Evolutionary conservation across 2,888 invertebrate genomes (phyloP).

Genomic region (Spodoptera picta): DNA sequence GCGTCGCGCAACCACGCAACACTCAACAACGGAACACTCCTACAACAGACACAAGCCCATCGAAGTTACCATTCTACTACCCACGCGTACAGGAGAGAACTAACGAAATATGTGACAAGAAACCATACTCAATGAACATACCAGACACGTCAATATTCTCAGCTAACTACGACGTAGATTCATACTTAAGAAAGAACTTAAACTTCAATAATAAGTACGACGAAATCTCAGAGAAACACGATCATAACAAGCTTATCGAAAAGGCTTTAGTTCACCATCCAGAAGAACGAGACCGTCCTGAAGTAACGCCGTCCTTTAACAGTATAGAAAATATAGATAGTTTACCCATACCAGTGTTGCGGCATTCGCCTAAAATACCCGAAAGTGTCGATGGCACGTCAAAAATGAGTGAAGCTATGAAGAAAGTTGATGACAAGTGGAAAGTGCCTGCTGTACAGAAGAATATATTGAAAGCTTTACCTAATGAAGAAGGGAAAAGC

Average conservation of each 20-base stretch:
- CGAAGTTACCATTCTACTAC: constrained; percentile 79
- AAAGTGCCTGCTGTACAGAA: constrained; percentile 91
- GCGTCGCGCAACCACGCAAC: constrained; percentile 48
- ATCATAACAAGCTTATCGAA: constrained; percentile 55
- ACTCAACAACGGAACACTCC: constrained; percentile 41
- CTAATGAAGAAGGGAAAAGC: constrained; percentile 83
- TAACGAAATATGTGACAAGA: constrained; percentile 54
- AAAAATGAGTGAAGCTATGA: constrained; percentile 78
- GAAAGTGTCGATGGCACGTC: constrained; percentile 45
- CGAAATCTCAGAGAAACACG: constrained; percentile 22
- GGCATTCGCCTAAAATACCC: constrained; percentile 80
- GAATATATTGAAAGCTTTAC: constrained; percentile 85
- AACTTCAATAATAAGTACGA: constrained; percentile 66
- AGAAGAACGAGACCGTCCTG: constrained; percentile 28
- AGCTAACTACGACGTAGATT: constrained; percentile 80
- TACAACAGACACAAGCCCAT: constrained; percentile 68
- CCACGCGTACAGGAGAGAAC: constrained; percentile 56
- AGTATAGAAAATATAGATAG: constrained; percentile 36
- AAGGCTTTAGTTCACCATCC: constrained; percentile 65
- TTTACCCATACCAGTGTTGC: constrained; percentile 90
- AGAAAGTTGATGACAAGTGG: constrained; percentile 81
- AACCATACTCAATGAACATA: constrained; percentile 82
- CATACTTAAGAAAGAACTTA: constrained; percentile 77
- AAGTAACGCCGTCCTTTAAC: constrained; percentile 17
- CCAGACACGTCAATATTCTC: constrained; percentile 81